These are phyloP conservation scores for Puffinus mauretanicus DNA, from an alignment of 2,113 vertebrate genomes.

Conservation along the genomic window DNA sequence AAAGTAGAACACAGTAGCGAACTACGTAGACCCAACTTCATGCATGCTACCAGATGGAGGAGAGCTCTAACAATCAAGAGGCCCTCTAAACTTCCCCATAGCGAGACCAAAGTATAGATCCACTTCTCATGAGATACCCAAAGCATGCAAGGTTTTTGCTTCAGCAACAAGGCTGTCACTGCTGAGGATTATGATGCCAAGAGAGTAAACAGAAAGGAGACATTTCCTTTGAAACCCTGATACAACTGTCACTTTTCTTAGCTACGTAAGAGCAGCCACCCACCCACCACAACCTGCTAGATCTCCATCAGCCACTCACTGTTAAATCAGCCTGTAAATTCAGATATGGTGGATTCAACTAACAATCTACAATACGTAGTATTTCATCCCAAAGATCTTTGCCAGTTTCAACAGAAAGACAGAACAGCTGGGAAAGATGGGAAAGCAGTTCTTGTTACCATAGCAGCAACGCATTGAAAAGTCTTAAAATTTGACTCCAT, in stretches of 20 bases:
- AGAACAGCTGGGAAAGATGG: too few species aligned
- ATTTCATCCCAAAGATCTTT: neutral
- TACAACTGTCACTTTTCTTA: neutral
- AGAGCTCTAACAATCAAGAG: neutral
- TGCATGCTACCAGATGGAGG: neutral
- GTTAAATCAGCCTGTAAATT: neutral
- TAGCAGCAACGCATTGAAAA: neutral
- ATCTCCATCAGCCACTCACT: neutral
- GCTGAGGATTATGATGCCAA: neutral
- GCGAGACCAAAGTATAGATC: neutral
- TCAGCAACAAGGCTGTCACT: neutral
- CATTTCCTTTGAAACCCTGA: neutral
- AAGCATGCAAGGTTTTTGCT: neutral
- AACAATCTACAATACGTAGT: fast-evolving
- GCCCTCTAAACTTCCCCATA: neutral
- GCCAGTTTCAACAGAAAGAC: neutral
- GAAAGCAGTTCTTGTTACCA: neutral
- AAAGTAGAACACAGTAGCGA: neutral
- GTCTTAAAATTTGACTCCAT: neutral
- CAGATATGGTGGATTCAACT: neutral
- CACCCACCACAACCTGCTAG: neutral
- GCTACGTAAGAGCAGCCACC: neutral
- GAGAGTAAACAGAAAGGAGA: neutral
- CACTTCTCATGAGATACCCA: neutral
- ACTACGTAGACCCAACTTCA: neutral